Conservation (phyloP, 2,797 vertebrate species). For the Pangasius macronema region DNA sequence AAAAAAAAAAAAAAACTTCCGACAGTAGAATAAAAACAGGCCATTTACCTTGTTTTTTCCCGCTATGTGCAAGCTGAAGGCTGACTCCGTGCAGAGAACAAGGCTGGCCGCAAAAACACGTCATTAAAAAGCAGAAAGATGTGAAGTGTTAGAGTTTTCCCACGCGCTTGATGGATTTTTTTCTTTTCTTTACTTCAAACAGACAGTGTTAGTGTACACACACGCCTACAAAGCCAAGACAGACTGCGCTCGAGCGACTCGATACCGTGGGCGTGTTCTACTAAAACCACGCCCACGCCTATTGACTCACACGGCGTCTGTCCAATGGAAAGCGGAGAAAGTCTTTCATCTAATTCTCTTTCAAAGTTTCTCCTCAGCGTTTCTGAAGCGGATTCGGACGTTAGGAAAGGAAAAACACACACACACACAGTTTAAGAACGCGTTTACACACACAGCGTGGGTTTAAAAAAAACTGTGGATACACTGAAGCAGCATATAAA, state of each 20-base stretch:
- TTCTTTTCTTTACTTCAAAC: conserved; percentile 62
- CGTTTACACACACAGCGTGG: neutral
- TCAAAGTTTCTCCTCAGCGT: conserved; percentile 12
- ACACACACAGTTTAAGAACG: neutral
- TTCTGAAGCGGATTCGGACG: neutral
- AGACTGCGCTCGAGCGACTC: conserved; percentile 68
- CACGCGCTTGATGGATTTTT: conserved; percentile 57
- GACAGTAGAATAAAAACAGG: conserved; percentile 46
- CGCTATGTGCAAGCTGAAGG: conserved; percentile 42
- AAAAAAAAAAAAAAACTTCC: conserved; percentile 36
- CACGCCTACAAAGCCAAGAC: conserved; percentile 54
- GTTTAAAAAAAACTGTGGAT: neutral
- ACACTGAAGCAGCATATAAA: neutral
- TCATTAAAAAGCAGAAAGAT: neutral
- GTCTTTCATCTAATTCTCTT: conserved; percentile 26
- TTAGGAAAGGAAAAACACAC: neutral
- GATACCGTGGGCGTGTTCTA: conserved; percentile 44
- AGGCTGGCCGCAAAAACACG: conserved; percentile 36
- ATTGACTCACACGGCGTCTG: conserved; percentile 43
- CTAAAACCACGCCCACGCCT: conserved; percentile 64
- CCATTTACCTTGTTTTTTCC: conserved; percentile 55
- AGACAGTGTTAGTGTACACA: conserved; percentile 54
- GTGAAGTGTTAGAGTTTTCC: conserved; percentile 47
- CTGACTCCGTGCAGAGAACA: conserved; percentile 45
- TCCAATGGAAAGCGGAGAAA: conserved; percentile 61